Percentiles rank a stretch among this genome's conserved stretches.
These are phyloP conservation scores for Lordiphosa clarofinis DNA, from an alignment of 1,140 invertebrate species.

Conservation along the genomic window DNA sequence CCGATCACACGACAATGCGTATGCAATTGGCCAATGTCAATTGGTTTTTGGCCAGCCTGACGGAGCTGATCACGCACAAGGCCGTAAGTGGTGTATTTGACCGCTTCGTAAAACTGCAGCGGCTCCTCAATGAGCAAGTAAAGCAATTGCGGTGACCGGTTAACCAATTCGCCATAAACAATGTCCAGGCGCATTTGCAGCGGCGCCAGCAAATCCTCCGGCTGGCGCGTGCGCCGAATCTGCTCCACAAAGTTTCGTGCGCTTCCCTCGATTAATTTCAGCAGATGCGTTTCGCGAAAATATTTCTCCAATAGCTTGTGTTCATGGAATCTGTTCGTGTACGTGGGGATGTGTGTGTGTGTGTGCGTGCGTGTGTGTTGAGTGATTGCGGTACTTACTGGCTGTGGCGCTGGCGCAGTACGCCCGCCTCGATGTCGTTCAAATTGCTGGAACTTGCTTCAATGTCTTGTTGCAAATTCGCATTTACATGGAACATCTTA, in stretches of 20 bases:
- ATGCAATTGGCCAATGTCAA: constrained; percentile 68
- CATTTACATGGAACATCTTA: constrained; percentile 50
- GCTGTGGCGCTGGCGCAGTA: constrained; percentile 20
- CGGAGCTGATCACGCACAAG: constrained; percentile 46
- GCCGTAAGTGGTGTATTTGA: constrained; percentile 56
- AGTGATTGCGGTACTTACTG: constrained; percentile 36
- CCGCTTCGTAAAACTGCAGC: constrained; percentile 55
- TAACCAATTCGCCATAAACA: constrained; percentile 37
- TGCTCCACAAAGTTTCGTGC: constrained; percentile 36
- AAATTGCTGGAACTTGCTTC: constrained; percentile 1
- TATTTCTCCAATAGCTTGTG: constrained; percentile 57
- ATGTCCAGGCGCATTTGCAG: constrained; percentile 55
- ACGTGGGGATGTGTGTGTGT: not conserved
- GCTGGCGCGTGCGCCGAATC: constrained; percentile 25
- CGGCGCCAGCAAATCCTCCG: constrained; percentile 58
- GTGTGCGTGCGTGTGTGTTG: not conserved
- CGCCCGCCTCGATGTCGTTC: constrained; percentile 5
- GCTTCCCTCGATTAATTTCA: constrained; percentile 50
- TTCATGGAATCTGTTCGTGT: constrained; percentile 49
- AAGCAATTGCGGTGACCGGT: constrained; percentile 29
- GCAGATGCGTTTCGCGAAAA: constrained; percentile 44
- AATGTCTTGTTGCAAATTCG: constrained; percentile 11
- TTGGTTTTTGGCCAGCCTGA: constrained; percentile 26
- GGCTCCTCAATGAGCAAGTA: constrained; percentile 57
- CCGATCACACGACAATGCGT: constrained; percentile 57